Percentiles rank a stretch among this genome's conserved stretches.
These are phyloP conservation scores for Calcarius ornatus DNA, from an alignment of 2,113 vertebrate species.

Conservation along the genomic window DNA sequence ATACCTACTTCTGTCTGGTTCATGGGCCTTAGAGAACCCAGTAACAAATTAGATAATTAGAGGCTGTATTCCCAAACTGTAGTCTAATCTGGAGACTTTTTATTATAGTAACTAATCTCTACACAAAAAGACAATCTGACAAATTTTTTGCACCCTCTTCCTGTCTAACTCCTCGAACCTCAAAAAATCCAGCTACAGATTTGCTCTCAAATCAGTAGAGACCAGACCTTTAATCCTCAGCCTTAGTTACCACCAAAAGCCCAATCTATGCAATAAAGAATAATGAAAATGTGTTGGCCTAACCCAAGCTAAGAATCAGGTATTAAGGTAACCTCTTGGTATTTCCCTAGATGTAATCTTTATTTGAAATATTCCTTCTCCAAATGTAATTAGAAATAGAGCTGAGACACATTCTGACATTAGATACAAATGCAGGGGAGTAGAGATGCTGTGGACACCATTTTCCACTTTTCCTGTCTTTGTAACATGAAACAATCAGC, in stretches of 20 bases:
- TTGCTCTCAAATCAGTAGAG: neutral
- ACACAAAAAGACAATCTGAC: neutral
- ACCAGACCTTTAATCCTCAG: neutral
- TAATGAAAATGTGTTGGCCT: rapidly evolving
- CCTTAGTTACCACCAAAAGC: neutral
- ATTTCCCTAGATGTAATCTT: neutral
- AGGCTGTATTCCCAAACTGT: neutral
- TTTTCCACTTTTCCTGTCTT: neutral
- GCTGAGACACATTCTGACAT: neutral
- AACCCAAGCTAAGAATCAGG: neutral
- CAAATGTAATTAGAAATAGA: neutral
- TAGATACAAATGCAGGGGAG: neutral
- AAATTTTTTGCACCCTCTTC: neutral
- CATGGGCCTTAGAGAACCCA: neutral
- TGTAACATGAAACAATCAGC: neutral
- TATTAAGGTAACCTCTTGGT: neutral
- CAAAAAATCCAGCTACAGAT: neutral
- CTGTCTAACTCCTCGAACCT: neutral
- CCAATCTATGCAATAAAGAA: neutral
- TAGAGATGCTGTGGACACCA: neutral
- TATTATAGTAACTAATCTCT: neutral
- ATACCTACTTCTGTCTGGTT: neutral
- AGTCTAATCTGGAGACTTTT: neutral
- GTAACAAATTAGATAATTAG: neutral
- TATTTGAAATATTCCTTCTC: neutral